Evolutionary conservation across 1,140 invertebrate species (phyloP).

Genomic region (Micrasema longulum): DNA sequence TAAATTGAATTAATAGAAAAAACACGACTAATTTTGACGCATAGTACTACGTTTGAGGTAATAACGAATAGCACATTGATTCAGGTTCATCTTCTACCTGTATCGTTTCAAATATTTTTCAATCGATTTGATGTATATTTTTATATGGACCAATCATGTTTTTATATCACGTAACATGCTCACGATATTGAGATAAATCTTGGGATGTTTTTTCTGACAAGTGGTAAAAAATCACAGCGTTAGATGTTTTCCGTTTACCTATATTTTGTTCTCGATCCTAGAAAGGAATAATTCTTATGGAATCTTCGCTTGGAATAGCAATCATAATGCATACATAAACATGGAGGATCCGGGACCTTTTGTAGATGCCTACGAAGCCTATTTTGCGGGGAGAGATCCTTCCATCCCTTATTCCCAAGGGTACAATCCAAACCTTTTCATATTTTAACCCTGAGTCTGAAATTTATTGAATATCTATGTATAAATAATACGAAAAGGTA

Average conservation of each 20-base stretch:
- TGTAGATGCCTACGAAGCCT: conserved; percentile 8
- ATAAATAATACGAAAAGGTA: conserved; percentile 35
- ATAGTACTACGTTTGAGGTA: no score
- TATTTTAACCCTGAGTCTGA: conserved; percentile 27
- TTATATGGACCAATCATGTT: no score
- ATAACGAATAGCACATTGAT: no score
- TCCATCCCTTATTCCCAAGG: conserved; percentile 1
- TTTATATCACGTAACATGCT: no score
- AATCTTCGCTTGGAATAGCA: conserved; percentile 12
- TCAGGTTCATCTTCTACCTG: no score
- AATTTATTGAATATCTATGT: conserved; percentile 38
- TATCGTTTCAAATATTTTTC: no score
- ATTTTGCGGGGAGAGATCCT: conserved; percentile 15
- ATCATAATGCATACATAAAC: conserved; percentile 36
- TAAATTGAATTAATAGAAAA: no score
- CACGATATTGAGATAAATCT: no score
- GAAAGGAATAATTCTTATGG: conserved; percentile 19
- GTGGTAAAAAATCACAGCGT: neutral
- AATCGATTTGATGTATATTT: no score
- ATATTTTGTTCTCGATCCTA: conserved; percentile 6
- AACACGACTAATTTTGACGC: no score
- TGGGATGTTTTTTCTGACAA: neutral
- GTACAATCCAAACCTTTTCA: conserved; percentile 32
- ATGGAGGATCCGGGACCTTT: conserved; percentile 10
- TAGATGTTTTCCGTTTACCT: conserved; percentile 4